phyloP scores from a whole-genome alignment of 2,888 invertebrate species.

The Pardosa pseudoannulata region DNA sequence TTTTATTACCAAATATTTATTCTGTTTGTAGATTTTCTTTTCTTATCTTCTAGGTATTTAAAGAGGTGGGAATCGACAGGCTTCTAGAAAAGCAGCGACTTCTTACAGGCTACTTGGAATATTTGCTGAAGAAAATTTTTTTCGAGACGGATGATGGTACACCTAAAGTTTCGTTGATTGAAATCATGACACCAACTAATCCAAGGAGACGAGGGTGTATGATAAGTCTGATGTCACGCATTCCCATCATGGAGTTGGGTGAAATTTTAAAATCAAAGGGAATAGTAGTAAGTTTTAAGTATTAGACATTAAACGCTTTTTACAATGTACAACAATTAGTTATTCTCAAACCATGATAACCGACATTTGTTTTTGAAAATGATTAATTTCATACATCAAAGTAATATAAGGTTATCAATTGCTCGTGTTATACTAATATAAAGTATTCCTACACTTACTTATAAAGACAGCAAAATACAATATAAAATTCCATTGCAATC shows the following conservation, averaged over 20 bases:
- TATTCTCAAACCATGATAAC: no score
- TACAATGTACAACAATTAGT: no score
- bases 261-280: conserved; percentile 79
- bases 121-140: conserved; percentile 77
- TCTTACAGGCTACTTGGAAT: conserved; percentile 81
- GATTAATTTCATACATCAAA: no score
- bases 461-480: no score
- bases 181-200: conserved; percentile 80
- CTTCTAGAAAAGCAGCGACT: conserved; percentile 78
- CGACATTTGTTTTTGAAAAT: no score
- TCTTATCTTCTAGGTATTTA: conserved; percentile 78
- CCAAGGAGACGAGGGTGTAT: conserved; percentile 80
- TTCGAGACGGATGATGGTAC: conserved; percentile 23
- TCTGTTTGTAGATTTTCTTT: no score
- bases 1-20: no score
- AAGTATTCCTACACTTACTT: no score
- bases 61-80: conserved; percentile 78
- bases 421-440: no score
- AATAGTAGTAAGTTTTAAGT: conserved; percentile 80
- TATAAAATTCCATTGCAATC: no score
- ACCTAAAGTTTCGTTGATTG: conserved; percentile 64
- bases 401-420: no score
- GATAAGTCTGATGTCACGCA: conserved; percentile 79
- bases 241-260: conserved; percentile 78
- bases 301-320: no score